These are phyloP conservation scores for Dendrocopos noguchii DNA, from an alignment of 2,113 vertebrate genomes.

Conservation along the genomic window DNA sequence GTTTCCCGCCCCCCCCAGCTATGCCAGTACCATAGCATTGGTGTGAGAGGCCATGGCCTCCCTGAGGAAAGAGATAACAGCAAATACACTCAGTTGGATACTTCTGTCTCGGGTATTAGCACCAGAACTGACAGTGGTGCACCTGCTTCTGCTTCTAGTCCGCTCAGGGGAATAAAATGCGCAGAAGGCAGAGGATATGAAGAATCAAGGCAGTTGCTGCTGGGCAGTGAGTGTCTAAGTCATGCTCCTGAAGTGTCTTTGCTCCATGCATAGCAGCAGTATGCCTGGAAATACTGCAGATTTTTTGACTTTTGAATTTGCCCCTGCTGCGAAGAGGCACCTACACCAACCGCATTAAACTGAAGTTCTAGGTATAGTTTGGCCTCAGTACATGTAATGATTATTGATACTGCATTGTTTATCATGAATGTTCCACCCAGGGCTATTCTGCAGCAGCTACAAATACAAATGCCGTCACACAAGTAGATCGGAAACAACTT, in stretches of 20 bases:
- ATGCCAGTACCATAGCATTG: not conserved
- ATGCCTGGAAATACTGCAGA: not conserved
- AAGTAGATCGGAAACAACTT: not conserved
- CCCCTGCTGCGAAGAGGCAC: not conserved
- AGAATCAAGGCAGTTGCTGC: not conserved
- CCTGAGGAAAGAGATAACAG: not conserved
- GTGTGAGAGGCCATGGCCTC: not conserved
- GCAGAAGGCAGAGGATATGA: not conserved
- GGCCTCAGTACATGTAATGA: not conserved
- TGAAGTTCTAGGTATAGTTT: not conserved
- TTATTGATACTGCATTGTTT: not conserved
- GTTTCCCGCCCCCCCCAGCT: not conserved
- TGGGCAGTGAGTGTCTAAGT: not conserved
- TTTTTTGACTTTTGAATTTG: not conserved
- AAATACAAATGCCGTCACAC: not conserved
- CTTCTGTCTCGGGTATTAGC: not conserved
- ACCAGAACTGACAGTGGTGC: constrained; percentile 3
- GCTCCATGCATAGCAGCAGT: not conserved
- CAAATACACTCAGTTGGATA: not conserved
- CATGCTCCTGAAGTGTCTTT: not conserved
- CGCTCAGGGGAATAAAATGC: not conserved
- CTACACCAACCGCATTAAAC: not conserved
- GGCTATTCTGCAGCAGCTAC: not conserved
- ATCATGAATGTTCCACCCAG: not conserved
- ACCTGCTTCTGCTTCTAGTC: constrained; percentile 45